Evolutionary conservation across 2,888 invertebrate genomes (phyloP).

Genomic region (Neoaliturus tenellus): DNA sequence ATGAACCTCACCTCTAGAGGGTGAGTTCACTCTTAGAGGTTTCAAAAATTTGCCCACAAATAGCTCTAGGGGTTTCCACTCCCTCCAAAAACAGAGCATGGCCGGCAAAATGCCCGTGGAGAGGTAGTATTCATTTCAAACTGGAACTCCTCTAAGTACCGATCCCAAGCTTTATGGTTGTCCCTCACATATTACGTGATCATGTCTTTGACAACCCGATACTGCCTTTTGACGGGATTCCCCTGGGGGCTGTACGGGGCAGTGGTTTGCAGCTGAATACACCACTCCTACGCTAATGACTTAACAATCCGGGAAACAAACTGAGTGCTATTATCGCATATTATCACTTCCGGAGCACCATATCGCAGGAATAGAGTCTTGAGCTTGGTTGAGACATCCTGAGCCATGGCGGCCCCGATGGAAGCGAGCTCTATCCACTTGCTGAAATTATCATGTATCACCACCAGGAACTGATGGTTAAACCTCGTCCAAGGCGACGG

Average conservation of each 20-base stretch:
- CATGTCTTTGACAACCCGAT: not conserved
- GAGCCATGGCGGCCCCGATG: not conserved
- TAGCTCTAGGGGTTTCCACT: not conserved
- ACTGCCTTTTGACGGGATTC: too few species aligned
- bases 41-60: not conserved
- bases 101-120: constrained; percentile 58
- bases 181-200: not conserved
- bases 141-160: constrained; percentile 48
- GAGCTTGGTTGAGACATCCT: not conserved
- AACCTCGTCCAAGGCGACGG: too few species aligned
- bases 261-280: not conserved
- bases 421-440: not conserved
- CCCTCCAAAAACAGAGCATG: not conserved
- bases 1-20: too few species aligned
- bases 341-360: too few species aligned
- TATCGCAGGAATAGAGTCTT: not conserved
- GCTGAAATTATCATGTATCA: not conserved
- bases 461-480: constrained; percentile 43
- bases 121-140: constrained; percentile 63
- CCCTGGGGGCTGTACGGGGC: too few species aligned
- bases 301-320: not conserved
- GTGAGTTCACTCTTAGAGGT: too few species aligned
- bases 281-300: not conserved
- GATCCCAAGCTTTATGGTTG: not conserved
- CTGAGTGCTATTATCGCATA: not conserved